Conservation (phyloP, 2,888 invertebrate species). For the Ptychoptera albimana region DNA sequence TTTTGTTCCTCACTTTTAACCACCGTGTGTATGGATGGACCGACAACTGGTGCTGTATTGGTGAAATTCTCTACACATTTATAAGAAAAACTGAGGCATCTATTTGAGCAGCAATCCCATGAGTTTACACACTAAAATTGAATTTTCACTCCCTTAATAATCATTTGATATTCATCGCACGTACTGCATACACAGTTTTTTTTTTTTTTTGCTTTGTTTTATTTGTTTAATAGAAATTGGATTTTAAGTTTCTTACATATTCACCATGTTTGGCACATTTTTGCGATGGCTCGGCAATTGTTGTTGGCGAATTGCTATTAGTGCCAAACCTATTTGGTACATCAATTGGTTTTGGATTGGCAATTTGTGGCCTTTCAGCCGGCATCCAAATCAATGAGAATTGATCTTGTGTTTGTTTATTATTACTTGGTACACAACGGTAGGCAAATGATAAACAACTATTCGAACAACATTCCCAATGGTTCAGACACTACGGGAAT, state of each 20-base stretch:
- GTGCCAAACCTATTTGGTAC: conserved; percentile 1
- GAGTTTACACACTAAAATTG: conserved; percentile 21
- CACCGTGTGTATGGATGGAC: no score
- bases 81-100: conserved; percentile 21
- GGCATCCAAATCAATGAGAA: neutral
- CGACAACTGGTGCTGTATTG: neutral
- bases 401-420: neutral
- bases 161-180: no score
- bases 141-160: no score
- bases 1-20: no score
- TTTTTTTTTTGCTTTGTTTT: no score
- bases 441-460: conserved; percentile 22
- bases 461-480: conserved; percentile 24
- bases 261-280: neutral
- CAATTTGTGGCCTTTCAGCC: neutral
- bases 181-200: no score
- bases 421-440: conserved; percentile 14
- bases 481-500: conserved; percentile 20
- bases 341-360: neutral
- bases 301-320: neutral
- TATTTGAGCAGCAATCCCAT: conserved; percentile 24
- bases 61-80: conserved; percentile 14
- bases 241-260: conserved; percentile 1
- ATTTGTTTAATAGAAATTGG: no score
- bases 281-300: neutral